Conservation (phyloP, 2,797 vertebrate genomes). For the Sciurus vulgaris region DNA sequence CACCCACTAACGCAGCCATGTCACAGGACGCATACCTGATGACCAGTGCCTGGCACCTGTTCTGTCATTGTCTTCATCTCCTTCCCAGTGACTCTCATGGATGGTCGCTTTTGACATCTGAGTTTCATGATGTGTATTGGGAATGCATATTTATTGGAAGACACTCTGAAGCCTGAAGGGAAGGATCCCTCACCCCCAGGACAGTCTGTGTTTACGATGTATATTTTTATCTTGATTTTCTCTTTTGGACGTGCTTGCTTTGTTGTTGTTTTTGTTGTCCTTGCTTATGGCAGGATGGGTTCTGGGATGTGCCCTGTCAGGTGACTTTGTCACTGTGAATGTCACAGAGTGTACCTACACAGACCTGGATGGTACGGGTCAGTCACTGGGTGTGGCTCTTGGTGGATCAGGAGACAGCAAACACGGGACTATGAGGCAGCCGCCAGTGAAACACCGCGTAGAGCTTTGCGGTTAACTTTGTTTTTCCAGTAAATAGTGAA, state of each 20-base stretch:
- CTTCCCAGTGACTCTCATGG: not conserved
- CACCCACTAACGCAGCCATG: not conserved
- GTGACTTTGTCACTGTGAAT: not conserved
- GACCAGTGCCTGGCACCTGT: not conserved
- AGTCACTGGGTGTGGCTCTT: not conserved
- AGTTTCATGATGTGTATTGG: not conserved
- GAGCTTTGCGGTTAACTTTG: not conserved
- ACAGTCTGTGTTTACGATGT: not conserved
- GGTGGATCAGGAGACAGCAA: not conserved
- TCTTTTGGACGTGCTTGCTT: not conserved
- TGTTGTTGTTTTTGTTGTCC: not conserved
- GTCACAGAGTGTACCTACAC: not conserved
- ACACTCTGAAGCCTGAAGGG: not conserved
- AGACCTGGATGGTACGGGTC: no score
- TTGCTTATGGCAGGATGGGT: not conserved
- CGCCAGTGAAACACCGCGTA: no score
- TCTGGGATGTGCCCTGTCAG: not conserved
- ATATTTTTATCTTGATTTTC: conserved; percentile 25
- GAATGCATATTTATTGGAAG: not conserved
- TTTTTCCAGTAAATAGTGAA: not conserved
- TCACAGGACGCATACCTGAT: not conserved
- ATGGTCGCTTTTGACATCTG: not conserved
- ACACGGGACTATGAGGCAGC: not conserved
- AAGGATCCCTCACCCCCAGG: not conserved
- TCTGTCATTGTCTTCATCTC: not conserved